Evolutionary conservation across 2,113 vertebrate species (phyloP), one percentile per base, ranked within the genome.

Genomic region (Bos indicus): DNA sequence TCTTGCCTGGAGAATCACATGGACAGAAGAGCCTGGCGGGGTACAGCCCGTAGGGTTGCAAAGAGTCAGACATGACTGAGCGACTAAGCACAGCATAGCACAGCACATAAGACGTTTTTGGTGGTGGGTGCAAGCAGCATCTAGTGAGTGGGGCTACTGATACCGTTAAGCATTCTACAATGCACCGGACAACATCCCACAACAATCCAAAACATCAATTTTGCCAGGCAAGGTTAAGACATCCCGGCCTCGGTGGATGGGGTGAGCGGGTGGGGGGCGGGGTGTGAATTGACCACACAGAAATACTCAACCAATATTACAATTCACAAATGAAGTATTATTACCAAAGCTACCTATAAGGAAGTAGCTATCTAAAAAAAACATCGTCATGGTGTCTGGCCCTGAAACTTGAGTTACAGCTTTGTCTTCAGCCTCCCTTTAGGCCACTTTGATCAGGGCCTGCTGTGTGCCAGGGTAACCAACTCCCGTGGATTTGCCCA

Each of bases 181-280:
- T 0, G 2, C n/a, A 8, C 25, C 5, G 10, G 56, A 81, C 30
- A 64, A 67, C 36, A 43, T 43, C 40, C 71, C 12, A 46, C 23
- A 56, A 21, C 40, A n/a, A 71, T 40, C 59, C 67, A 40, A 85
- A 87, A 15, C 6, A 52, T 0, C 52, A 6, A 8, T 26, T 10
- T 21, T 21, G 71, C 48, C 6, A 15, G 48, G 54, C 4, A 7
- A 30, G 54, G 40, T 14, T 74, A 62, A 52, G 26, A 57, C 54
- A 59, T 19, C 30, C 71, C 85, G 28, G 82, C 23, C 33, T 36
- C 4, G 2, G 43, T 71, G 19, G 67, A 40, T 0, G 5, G 67
- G 67, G 19, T 25, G 9, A 40, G 36, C 5, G 5, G 19, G 60
- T 26, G 0, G 14, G 36, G 9, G 7, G n/a, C 0, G 3, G 36